Base-by-base conservation (phyloP, 2,888 invertebrate species). In the Ditylenchus weischeri region DNA sequence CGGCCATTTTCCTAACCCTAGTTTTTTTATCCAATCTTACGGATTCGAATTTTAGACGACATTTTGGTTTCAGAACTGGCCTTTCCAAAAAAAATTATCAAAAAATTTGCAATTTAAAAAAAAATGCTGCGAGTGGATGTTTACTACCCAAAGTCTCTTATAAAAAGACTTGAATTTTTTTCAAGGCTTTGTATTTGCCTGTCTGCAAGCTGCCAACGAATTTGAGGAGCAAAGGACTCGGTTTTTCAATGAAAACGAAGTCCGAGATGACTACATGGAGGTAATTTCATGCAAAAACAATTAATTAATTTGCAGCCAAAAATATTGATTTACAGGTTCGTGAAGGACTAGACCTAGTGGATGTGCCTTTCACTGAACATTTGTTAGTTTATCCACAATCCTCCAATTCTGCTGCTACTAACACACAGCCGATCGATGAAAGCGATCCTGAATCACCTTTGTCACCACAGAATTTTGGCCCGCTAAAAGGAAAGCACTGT, bases 231-330 rank as follows among this genome's bases (percentile, higher is more conserved):
- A 90, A 82, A 86, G 91, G 70, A 88, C 89, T 19, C 85, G 89
- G 76, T 91, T 91, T 84, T 91, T 87, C 78, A 89, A 89, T 65
- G 90, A 90, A 73, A 89, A 90, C 84, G 90, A 90, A 83, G 85
- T 89, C 29, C 87, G 89, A 67, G 91, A 91, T 79, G 90, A 91
- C 84, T 91, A 90, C 83, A 89, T 90, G 89, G 90, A 91, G 84
- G 90, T 90, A 87, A 85, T 65, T 29, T 13, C 8, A 29, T 6
- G 43, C 8, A 43, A 43, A 43, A 6, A 43, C 8, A 15, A 8
- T 43, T 18, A 29, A 54, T 8, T 8, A 13, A 54, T 54, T 10
- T 18, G 8, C 29, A 5, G 6, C 18, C 50, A 50, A 50, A 6
- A 54, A 54, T 54, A 1, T 18, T 23, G 15, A 4, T 54, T 54